These are phyloP conservation scores for Tryphoninae sp. DNA, from an alignment of 2,888 invertebrate species.

Conservation along the genomic window DNA sequence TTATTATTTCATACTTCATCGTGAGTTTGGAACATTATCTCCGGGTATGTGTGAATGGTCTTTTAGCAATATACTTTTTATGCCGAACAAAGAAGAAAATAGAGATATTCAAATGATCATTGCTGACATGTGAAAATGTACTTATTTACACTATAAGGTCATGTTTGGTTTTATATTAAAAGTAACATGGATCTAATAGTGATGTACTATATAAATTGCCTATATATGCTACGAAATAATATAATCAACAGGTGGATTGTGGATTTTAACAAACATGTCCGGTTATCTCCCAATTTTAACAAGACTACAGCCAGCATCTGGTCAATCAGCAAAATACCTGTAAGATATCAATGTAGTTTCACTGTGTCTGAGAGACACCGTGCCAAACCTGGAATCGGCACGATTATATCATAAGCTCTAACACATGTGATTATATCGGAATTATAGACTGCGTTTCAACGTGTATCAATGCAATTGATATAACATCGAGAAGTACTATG, in stretches of 20 bases:
- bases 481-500: background rate
- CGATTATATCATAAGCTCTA: slow-evolving; percentile 12
- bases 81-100: slow-evolving; percentile 20
- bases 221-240: slow-evolving; percentile 58
- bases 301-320: slow-evolving; percentile 23
- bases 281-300: slow-evolving; percentile 6
- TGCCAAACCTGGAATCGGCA: slow-evolving; percentile 29
- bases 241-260: slow-evolving; percentile 51
- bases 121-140: slow-evolving; percentile 56
- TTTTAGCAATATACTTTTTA: slow-evolving; percentile 53
- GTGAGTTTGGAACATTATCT: slow-evolving; percentile 53
- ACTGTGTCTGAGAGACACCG: background rate
- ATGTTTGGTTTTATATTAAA: slow-evolving; percentile 66
- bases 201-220: slow-evolving; percentile 62
- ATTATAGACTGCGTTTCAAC: background rate
- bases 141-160: slow-evolving; percentile 62
- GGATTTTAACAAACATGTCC: background rate
- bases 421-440: background rate
- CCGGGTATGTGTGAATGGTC: slow-evolving; percentile 39
- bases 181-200: slow-evolving; percentile 63
- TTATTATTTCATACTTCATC: slow-evolving; percentile 34
- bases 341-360: background rate
- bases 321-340: slow-evolving; percentile 8
- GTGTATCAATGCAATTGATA: slow-evolving; percentile 33
- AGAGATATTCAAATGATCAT: slow-evolving; percentile 46